A percentile compares a stretch with the other conserved stretches of the same genome.
Evolutionary conservation across 2,797 vertebrate species (phyloP).

Genomic region (Chiroxiphia lanceolata): DNA sequence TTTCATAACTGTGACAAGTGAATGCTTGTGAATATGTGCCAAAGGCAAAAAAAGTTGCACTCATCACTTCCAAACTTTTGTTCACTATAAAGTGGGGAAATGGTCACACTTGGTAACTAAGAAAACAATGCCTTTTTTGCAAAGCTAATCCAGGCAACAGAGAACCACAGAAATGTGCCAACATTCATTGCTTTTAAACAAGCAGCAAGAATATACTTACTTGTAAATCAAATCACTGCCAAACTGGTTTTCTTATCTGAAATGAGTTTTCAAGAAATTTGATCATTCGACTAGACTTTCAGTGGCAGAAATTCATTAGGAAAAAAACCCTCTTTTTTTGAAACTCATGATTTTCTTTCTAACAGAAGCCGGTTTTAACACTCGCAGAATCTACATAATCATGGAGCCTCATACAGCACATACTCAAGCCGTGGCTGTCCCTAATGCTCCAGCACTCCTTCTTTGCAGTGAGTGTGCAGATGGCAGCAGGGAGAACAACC

Average conservation of each 20-base stretch:
- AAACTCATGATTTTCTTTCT: background rate
- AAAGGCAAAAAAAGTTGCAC: background rate
- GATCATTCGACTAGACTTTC: background rate
- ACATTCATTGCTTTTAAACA: background rate
- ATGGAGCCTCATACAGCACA: accelerated
- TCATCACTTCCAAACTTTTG: background rate
- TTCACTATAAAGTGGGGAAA: background rate
- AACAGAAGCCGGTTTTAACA: background rate
- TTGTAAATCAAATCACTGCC: background rate
- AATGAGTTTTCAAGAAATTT: background rate
- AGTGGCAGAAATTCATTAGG: background rate
- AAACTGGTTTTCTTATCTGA: background rate
- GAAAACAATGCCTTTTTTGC: background rate
- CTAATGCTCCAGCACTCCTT: background rate
- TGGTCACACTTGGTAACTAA: background rate
- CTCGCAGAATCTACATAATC: background rate
- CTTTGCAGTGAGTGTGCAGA: background rate
- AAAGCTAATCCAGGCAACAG: background rate
- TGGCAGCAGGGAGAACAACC: background rate
- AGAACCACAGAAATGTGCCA: background rate
- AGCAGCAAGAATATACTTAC: background rate
- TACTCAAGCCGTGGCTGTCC: background rate
- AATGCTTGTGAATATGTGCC: background rate
- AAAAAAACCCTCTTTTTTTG: background rate
- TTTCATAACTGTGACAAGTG: background rate